Evolutionary conservation across 2,888 invertebrate genomes (phyloP).

Genomic region (Ormia ochracea): DNA sequence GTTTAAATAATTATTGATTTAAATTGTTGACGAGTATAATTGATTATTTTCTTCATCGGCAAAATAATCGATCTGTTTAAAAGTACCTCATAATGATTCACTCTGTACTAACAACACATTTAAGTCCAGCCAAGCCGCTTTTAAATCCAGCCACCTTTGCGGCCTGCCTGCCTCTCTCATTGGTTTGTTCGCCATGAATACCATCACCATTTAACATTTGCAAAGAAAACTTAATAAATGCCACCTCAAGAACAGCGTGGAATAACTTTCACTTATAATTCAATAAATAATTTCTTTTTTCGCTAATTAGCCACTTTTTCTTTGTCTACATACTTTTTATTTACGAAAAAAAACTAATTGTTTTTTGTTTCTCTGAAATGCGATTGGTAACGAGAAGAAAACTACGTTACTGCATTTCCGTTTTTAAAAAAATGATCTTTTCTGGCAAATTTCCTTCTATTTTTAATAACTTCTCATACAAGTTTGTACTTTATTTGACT

Average conservation of each 20-base stretch:
- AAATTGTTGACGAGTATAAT: too few relatives aligned
- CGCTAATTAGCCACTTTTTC: slow-evolving; percentile 14
- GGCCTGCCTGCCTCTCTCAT: too few relatives aligned
- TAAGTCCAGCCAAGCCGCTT: slow-evolving; percentile 18
- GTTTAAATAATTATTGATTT: too few relatives aligned
- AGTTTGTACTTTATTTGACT: neutral
- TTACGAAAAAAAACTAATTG: neutral
- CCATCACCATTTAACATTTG: slow-evolving; percentile 6
- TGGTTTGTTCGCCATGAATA: neutral
- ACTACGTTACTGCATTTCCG: slow-evolving; percentile 36
- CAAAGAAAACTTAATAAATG: slow-evolving; percentile 17
- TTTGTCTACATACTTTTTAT: slow-evolving; percentile 22
- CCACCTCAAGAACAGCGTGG: slow-evolving; percentile 48
- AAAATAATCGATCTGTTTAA: too few relatives aligned
- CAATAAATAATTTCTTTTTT: slow-evolving; percentile 21
- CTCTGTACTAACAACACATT: slow-evolving; percentile 6
- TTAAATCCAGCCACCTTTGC: slow-evolving; percentile 7
- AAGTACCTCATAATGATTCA: neutral
- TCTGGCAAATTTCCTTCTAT: neutral
- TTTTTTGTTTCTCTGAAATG: neutral
- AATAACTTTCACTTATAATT: slow-evolving; percentile 60
- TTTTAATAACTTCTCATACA: slow-evolving; percentile 8
- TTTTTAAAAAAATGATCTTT: slow-evolving; percentile 10
- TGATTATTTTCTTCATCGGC: too few relatives aligned
- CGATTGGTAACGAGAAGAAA: neutral